phyloP scores from a whole-genome alignment of 1,140 invertebrate species.

The Harlomillsia oculata region DNA sequence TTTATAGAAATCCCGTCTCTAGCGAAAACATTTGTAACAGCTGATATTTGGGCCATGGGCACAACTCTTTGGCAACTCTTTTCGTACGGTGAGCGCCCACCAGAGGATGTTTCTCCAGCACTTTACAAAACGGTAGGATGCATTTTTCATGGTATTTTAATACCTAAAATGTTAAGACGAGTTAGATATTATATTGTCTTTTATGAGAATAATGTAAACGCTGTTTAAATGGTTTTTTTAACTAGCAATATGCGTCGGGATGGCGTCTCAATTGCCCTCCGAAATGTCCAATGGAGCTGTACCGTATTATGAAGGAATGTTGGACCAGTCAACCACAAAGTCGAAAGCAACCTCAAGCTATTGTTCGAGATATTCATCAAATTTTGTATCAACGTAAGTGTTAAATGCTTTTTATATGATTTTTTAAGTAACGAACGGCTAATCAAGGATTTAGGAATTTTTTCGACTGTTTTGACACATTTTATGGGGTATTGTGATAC shows the following conservation, averaged over 20 bases:
- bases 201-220: too few species aligned
- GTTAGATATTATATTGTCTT: too few species aligned
- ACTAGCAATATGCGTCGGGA: conserved; percentile 56
- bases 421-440: too few species aligned
- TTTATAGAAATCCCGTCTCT: conserved; percentile 57
- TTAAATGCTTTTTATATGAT: neutral
- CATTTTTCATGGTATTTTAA: too few species aligned
- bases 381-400: conserved; percentile 57
- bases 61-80: conserved; percentile 87
- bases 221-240: too few species aligned
- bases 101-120: conserved; percentile 3
- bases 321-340: conserved; percentile 66
- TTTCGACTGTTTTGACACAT: too few species aligned
- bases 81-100: conserved; percentile 51
- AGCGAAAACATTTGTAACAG: conserved; percentile 52
- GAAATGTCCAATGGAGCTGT: conserved; percentile 70
- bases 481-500: too few species aligned
- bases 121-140: conserved; percentile 27
- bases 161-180: too few species aligned
- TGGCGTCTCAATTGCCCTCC: conserved; percentile 62
- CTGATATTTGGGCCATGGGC: conserved; percentile 78
- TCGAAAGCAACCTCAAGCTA: conserved; percentile 64
- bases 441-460: too few species aligned
- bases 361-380: conserved; percentile 73
- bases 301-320: conserved; percentile 71